Conservation (phyloP, 1,140 invertebrate species). For the Cherax destructor region DNA sequence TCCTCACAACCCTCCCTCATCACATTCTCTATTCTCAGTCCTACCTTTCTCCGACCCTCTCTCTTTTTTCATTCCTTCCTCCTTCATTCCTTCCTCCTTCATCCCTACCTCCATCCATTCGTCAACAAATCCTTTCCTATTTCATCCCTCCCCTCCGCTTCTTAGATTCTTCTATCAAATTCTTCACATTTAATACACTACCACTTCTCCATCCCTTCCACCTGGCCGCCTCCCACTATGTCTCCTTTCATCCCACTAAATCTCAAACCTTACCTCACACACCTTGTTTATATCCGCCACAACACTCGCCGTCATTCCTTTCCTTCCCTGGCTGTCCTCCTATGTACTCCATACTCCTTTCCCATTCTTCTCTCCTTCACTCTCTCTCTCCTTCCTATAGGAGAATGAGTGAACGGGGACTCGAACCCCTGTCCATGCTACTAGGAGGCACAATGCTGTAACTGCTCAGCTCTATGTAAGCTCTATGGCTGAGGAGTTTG, state of each 20-base stretch:
- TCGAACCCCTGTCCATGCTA: too few species aligned
- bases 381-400: background rate
- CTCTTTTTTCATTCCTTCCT: too few species aligned
- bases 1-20: background rate
- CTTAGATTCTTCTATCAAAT: background rate
- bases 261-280: background rate
- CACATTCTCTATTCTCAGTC: background rate
- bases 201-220: background rate
- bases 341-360: background rate
- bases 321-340: background rate
- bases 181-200: background rate
- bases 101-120: too few species aligned
- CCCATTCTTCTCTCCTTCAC: background rate
- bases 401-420: too few species aligned
- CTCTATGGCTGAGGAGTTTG: background rate
- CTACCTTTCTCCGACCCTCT: background rate
- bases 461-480: background rate
- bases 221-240: background rate
- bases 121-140: background rate
- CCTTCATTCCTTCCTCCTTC: too few species aligned
- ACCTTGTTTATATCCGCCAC: background rate
- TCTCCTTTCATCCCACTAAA: background rate
- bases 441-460: too few species aligned
- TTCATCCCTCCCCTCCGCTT: background rate
- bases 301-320: background rate